Evolutionary conservation across 2,113 vertebrate species (phyloP), one percentile per base, ranked within the genome.

Genomic region (Gymnogyps californianus): DNA sequence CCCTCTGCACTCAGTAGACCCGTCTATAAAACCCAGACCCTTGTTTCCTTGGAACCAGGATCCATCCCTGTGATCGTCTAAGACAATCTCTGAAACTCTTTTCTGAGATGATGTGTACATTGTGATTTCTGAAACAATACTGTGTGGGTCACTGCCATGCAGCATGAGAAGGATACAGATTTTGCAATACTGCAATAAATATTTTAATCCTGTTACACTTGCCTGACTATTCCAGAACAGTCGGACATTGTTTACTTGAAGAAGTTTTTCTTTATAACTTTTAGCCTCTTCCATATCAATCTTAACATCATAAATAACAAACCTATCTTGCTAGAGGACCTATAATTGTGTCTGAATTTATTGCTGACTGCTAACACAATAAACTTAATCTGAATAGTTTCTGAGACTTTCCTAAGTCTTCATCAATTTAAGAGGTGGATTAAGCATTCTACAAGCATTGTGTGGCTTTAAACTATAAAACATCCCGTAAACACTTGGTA

Each of bases 91-190:
- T 82, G 52, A 87, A 95, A 46, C 16, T 26, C 22, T 70, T 6
- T 25, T 47, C n/a, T 17, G 8, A 83, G 25, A 16, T n/a, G 46
- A 22, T 10, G 10, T 0, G 3, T 47, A 36, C 0, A 0, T 19
- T 57, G 26, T 52, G 28, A 57, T 72, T 91, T 83, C 38, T 80
- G 82, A 88, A 90, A 70, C 20, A 54, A 20, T 29, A 22, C 9
- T 29, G 2, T 38, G 13, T n/a, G 42, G 34, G 31, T 79, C 51
- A 34, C 18, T 78, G 47, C n/a, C 16, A 32, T 22, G 13, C 47
- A 81, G 32, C 26, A 38, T 15, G 28, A 51, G 25, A 22, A 83
- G 14, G 22, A 36, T 9, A 62, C 21, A 59, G 29, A 7, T 17
- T n/a, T 92, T 76, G 6, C 22, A 58, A 6, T 47, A 34, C 10